phyloP scores from a whole-genome alignment of 2,888 invertebrate genomes.

The Pseudoips prasinana region DNA sequence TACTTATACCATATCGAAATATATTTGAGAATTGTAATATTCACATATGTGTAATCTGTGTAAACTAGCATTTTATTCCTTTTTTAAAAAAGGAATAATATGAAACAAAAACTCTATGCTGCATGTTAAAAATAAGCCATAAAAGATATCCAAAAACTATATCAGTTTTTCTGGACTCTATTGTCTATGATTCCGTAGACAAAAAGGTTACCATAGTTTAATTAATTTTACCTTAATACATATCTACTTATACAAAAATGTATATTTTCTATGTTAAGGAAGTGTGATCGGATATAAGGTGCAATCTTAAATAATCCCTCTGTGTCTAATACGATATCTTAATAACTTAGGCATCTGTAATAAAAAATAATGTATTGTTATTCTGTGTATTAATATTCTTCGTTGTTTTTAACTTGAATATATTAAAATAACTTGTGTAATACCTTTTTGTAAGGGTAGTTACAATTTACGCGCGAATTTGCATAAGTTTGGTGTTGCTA shows the following conservation, averaged over 20 bases:
- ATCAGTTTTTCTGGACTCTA: conserved; percentile 17
- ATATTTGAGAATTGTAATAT: conserved; percentile 4
- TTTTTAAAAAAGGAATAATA: conserved; percentile 3
- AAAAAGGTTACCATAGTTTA: conserved; percentile 76
- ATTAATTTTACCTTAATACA: conserved; percentile 62
- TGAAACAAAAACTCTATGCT: conserved; percentile 8
- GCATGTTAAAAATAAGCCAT: conserved; percentile 11
- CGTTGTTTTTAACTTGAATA: conserved; percentile 21
- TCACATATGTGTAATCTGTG: neutral
- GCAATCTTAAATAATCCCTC: conserved; percentile 48
- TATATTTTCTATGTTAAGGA: conserved; percentile 66
- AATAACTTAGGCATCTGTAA: conserved; percentile 34
- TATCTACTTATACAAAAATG: conserved; percentile 69
- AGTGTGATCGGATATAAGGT: conserved; percentile 65
- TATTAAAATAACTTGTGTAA: conserved; percentile 25
- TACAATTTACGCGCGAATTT: conserved; percentile 38
- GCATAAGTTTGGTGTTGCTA: conserved; percentile 60
- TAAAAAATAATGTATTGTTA: conserved; percentile 22
- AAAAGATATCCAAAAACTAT: conserved; percentile 5
- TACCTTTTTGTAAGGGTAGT: conserved; percentile 21
- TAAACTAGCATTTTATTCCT: conserved; percentile 1
- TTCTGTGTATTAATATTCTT: conserved; percentile 21
- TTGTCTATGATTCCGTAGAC: conserved; percentile 54
- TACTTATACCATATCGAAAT: conserved; percentile 17
- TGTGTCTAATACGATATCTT: conserved; percentile 58